A percentile compares a stretch with the other conserved stretches of the same genome.
Conservation (phyloP, 2,797 vertebrate species). For the Lacerta agilis region DNA sequence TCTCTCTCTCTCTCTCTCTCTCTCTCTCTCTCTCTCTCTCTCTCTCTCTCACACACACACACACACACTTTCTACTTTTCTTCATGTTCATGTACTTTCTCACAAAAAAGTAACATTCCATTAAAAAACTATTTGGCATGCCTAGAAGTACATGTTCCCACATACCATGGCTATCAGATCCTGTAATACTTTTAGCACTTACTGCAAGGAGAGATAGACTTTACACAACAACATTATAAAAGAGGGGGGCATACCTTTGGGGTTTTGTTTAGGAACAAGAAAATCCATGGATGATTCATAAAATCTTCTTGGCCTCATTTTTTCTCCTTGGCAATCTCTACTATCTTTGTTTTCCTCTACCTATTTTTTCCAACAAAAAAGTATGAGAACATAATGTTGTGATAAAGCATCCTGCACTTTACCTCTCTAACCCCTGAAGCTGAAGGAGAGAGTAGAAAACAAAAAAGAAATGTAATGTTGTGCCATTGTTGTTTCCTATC, state of each 20-base stretch:
- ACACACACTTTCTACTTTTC: not conserved
- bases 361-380: not conserved
- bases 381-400: too few species aligned
- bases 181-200: not conserved
- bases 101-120: not conserved
- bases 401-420: not conserved
- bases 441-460: not conserved
- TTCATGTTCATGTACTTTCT: not conserved
- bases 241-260: not conserved
- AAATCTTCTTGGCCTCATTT: not conserved
- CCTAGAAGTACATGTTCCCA: not conserved
- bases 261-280: not conserved
- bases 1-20: not conserved
- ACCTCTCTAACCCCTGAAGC: not conserved
- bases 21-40: not conserved
- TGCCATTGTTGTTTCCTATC: not conserved
- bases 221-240: not conserved
- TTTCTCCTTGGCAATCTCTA: not conserved
- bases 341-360: not conserved
- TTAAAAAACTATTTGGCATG: not conserved
- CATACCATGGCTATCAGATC: not conserved
- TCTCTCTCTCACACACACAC: not conserved
- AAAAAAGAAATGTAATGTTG: not conserved
- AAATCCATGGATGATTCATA: not conserved
- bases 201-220: not conserved